phyloP scores from a whole-genome alignment of 2,888 invertebrate species.

The Sarcophaga caerulescens region DNA sequence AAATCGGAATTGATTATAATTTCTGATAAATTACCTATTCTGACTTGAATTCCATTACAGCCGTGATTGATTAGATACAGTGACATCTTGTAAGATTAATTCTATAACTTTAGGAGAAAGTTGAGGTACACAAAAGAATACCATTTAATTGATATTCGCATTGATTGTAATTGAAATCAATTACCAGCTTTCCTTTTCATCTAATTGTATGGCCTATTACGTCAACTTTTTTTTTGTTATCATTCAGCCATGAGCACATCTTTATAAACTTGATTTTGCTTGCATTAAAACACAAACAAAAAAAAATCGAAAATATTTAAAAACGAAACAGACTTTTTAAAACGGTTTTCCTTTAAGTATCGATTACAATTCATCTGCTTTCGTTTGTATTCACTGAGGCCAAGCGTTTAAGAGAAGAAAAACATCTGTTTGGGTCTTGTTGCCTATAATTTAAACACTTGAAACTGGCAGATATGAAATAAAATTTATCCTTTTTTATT shows the following conservation, averaged over 20 bases:
- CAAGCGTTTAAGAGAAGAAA: neutral
- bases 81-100: too few species aligned
- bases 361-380: constrained; percentile 54
- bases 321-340: constrained; percentile 13
- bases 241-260: neutral
- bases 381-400: constrained; percentile 41
- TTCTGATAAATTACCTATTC: too few species aligned
- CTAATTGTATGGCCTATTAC: neutral
- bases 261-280: constrained; percentile 38
- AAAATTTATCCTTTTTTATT: constrained; percentile 34
- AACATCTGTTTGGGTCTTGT: constrained; percentile 46
- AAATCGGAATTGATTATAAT: too few species aligned
- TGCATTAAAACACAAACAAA: constrained; percentile 11
- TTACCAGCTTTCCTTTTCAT: constrained; percentile 1
- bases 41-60: too few species aligned
- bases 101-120: too few species aligned
- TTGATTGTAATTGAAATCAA: constrained; percentile 24
- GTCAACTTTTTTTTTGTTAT: constrained; percentile 6
- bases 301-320: constrained; percentile 21
- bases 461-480: constrained; percentile 4
- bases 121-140: too few species aligned
- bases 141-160: neutral
- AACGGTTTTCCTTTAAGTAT: constrained; percentile 45
- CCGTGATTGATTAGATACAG: too few species aligned
- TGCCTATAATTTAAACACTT: constrained; percentile 28